phyloP scores from a whole-genome alignment of 2,797 vertebrate genomes.

The Vespertilio murinus region DNA sequence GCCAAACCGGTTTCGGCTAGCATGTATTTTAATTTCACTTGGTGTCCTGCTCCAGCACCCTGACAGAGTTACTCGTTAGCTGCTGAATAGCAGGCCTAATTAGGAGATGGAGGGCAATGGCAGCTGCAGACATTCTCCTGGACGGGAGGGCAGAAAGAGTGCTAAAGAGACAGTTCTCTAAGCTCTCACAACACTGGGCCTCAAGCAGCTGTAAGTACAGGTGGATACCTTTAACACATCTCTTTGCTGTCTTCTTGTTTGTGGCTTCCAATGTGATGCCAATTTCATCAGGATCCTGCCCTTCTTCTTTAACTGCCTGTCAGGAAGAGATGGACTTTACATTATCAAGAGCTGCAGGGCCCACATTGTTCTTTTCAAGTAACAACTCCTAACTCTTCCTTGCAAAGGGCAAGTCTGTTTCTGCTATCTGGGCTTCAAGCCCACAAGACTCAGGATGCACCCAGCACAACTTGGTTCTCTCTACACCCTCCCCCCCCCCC shows the following conservation, averaged over 20 bases:
- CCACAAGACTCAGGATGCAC: not conserved
- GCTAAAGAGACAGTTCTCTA: not conserved
- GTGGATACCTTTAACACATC: constrained; percentile 90
- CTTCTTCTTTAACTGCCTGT: constrained; percentile 96
- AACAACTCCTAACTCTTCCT: not conserved
- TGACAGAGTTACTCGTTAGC: not conserved
- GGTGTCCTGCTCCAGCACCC: not conserved
- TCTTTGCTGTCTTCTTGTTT: constrained; percentile 88
- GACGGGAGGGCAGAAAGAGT: not conserved
- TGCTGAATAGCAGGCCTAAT: not conserved
- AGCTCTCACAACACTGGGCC: not conserved
- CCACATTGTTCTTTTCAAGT: not conserved
- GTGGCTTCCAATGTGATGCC: constrained; percentile 85
- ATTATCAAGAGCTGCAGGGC: not conserved
- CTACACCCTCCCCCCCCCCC: not conserved
- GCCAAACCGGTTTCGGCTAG: too few species aligned
- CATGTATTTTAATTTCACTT: not conserved
- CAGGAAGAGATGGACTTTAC: not conserved
- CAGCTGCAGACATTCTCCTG: not conserved
- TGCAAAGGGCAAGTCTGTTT: not conserved
- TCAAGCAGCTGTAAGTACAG: not conserved
- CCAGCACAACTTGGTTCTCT: not conserved
- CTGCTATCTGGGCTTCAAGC: not conserved
- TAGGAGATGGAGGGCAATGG: not conserved
- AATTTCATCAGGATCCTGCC: constrained; percentile 93